Percentiles rank a stretch among this genome's conserved stretches.
These are phyloP conservation scores for Coelopa pilipes DNA, from an alignment of 2,888 invertebrate species.

Conservation along the genomic window DNA sequence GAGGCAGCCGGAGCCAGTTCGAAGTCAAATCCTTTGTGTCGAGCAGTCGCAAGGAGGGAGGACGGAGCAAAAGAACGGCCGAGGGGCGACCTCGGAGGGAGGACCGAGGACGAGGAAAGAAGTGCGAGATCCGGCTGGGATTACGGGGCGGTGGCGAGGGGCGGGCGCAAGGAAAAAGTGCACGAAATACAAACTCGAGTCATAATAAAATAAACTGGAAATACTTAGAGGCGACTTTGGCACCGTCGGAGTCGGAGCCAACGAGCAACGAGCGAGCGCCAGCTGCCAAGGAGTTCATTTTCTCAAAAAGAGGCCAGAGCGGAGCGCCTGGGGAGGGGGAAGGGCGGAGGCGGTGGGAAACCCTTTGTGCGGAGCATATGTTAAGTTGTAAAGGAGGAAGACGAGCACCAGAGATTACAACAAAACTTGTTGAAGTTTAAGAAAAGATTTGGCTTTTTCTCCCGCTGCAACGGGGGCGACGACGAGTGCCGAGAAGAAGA, in stretches of 20 bases:
- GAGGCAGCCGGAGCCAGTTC: background rate
- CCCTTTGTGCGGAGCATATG: background rate
- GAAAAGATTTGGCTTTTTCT: slow-evolving; percentile 4
- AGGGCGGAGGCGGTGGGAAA: background rate
- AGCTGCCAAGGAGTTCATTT: slow-evolving; percentile 14
- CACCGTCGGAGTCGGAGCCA: background rate
- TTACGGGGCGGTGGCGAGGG: too few species aligned
- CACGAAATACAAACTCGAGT: slow-evolving; percentile 4
- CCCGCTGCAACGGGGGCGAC: background rate
- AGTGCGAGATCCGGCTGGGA: too few species aligned
- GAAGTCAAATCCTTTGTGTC: slow-evolving; percentile 19
- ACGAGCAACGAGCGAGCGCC: background rate
- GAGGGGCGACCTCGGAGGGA: background rate
- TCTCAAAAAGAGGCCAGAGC: background rate
- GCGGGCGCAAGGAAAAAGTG: too few species aligned
- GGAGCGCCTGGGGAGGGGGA: background rate
- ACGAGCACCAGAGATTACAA: background rate
- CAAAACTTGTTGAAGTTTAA: slow-evolving; percentile 3
- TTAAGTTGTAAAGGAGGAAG: background rate
- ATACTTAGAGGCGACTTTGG: slow-evolving; percentile 5
- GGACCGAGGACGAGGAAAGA: too few species aligned
- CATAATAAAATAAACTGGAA: background rate
- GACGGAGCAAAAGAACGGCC: background rate
- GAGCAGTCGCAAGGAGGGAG: background rate
- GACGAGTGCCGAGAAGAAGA: too few species aligned